Conservation (phyloP, 2,888 invertebrate species). For the Nemoura dubitans region DNA sequence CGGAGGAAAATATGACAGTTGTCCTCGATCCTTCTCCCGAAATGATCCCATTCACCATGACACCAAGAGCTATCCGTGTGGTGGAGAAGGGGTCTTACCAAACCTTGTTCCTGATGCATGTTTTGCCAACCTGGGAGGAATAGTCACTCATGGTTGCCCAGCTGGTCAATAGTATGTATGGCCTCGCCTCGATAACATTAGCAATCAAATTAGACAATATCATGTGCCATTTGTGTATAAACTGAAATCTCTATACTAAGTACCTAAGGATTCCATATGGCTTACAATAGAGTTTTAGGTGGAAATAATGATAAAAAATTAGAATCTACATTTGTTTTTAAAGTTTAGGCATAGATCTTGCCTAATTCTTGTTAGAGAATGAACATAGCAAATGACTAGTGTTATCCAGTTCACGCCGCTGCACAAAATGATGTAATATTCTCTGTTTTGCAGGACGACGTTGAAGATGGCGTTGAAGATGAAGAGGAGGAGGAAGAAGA, state of each 20-base stretch:
- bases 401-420: too few species aligned
- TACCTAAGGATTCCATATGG: too few species aligned
- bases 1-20: not conserved
- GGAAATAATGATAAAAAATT: too few species aligned
- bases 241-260: too few species aligned
- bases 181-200: too few species aligned
- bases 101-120: not conserved
- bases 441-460: slow-evolving; percentile 54
- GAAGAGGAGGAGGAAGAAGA: slow-evolving; percentile 63
- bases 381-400: too few species aligned
- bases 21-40: not conserved
- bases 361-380: too few species aligned
- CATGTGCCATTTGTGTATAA: too few species aligned
- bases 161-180: not conserved
- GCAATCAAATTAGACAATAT: too few species aligned
- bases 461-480: slow-evolving; percentile 53
- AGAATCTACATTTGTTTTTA: too few species aligned
- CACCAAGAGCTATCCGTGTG: not conserved
- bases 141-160: not conserved
- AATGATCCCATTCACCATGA: not conserved
- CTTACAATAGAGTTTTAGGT: too few species aligned
- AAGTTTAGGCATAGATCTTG: too few species aligned
- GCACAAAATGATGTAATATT: slow-evolving; percentile 20
- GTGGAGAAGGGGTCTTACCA: not conserved
- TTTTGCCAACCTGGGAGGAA: not conserved